Evolutionary conservation across 2,888 invertebrate genomes (phyloP).

Genomic region (Octodonta nipae): DNA sequence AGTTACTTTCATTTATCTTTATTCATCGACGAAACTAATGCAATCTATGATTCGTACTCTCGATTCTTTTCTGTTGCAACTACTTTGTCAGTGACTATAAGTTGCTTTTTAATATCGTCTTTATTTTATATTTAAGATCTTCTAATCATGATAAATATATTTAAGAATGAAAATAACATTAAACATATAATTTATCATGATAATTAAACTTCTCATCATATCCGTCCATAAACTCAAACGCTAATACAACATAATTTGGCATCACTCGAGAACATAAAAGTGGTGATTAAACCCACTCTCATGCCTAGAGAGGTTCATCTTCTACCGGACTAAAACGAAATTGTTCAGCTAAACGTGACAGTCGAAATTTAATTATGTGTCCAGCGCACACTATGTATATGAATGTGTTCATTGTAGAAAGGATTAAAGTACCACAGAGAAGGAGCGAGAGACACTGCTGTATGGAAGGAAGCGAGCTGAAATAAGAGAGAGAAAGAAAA

Average conservation of each 20-base stretch:
- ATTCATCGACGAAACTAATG: too few relatives aligned
- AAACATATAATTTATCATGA: too few relatives aligned
- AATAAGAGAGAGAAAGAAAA: conserved; percentile 18
- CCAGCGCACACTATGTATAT: conserved; percentile 27
- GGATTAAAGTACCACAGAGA: conserved; percentile 11
- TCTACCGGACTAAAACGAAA: conserved; percentile 13
- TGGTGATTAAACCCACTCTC: conserved; percentile 1
- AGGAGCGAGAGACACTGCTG: not conserved
- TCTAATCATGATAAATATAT: too few relatives aligned
- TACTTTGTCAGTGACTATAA: too few relatives aligned
- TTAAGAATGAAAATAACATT: too few relatives aligned
- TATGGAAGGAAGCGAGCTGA: conserved; percentile 10
- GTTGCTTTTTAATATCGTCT: too few relatives aligned
- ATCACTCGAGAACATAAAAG: conserved; percentile 1
- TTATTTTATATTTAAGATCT: too few relatives aligned
- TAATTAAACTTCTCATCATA: too few relatives aligned
- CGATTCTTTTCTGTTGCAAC: too few relatives aligned
- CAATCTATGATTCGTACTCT: too few relatives aligned
- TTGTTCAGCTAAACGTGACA: conserved; percentile 34
- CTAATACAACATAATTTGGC: not conserved
- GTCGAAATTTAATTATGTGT: conserved; percentile 36
- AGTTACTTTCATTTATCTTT: too few relatives aligned
- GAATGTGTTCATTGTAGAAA: conserved; percentile 31
- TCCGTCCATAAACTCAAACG: too few relatives aligned
- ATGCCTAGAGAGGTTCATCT: not conserved